Evolutionary conservation across 2,888 invertebrate genomes (phyloP).

Genomic region (Arctia plantaginis): DNA sequence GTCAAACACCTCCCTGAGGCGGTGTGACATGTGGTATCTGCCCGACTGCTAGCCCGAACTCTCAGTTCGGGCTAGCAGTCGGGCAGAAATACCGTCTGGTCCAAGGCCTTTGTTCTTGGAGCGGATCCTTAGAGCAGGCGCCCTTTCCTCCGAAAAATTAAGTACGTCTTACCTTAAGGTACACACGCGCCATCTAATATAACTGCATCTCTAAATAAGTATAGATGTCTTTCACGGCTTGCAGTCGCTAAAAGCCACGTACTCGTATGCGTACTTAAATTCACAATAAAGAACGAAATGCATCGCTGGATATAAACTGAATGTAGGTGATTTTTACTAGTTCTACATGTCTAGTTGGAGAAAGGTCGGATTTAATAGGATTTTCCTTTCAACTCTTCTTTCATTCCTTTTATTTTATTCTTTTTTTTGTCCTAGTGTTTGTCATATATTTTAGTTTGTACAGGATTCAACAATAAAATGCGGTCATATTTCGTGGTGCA

Average conservation of each 20-base stretch:
- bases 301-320: slow-evolving; percentile 7
- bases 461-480: background rate
- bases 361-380: background rate
- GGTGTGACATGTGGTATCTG: no score
- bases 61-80: no score
- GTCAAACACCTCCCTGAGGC: no score
- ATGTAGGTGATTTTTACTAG: slow-evolving; percentile 3
- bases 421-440: background rate
- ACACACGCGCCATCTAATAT: background rate
- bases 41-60: no score
- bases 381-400: background rate
- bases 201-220: background rate
- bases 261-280: slow-evolving; percentile 12
- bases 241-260: slow-evolving; percentile 15
- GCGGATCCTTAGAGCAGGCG: no score
- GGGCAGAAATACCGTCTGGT: no score
- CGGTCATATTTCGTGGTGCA: background rate
- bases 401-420: background rate
- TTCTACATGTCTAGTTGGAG: background rate
- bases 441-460: background rate
- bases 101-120: no score
- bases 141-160: no score
- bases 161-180: background rate
- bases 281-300: slow-evolving; percentile 14
- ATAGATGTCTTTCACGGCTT: slow-evolving; percentile 6